Evolutionary conservation across 2,797 vertebrate species (phyloP), one percentile per base, ranked within the genome.

Genomic region (Danio jaintianensis): DNA sequence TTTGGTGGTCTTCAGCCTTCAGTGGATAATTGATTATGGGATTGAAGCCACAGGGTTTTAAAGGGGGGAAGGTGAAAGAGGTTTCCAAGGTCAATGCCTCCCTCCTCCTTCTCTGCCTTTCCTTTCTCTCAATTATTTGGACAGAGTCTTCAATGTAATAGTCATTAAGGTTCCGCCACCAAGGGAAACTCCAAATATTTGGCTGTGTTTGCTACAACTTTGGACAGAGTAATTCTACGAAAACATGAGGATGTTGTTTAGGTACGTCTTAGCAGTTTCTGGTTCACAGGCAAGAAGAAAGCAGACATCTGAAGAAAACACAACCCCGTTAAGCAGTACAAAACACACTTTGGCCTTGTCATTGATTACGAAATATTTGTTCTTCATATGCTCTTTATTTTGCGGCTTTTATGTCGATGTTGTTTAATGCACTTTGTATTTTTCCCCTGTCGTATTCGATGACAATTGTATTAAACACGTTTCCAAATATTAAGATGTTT

Each of bases 21-120:
- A 90, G 92, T 92, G 87, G 86, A 88, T 93, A 94, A 94, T 94
- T 94, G 92, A 94, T 93, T 93, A 92, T 91, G 85, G 91, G 92
- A 87, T 86, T 80, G 71, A 88, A 89, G 85, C 88, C 86, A 82
- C 88, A 52, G 85, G 87, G 82, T 36, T 68, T 68, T 67, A 72
- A 55, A 76, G 48, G 70, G 20, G 62, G 42, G 64, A 66, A 56
- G 82, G 78, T 75, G 78, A 72, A 63, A 84, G 81, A 88, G 92
- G 90, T 92, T 91, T 89, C 87, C 88, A 91, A 94, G 93, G 93
- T 94, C 92, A 91, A 86, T 85, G 87, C 82, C 91, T 90, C 87
- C 88, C 84, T 86, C 84, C 70, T 59, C 86, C 88, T 75, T 52
- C 68, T 62, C 58, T 38, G 58, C 77, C 50, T 22, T 29, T 29